Evolutionary conservation across 92 coral and sea anemone species (phyloP).

Genomic region (Porites cylindrica): DNA sequence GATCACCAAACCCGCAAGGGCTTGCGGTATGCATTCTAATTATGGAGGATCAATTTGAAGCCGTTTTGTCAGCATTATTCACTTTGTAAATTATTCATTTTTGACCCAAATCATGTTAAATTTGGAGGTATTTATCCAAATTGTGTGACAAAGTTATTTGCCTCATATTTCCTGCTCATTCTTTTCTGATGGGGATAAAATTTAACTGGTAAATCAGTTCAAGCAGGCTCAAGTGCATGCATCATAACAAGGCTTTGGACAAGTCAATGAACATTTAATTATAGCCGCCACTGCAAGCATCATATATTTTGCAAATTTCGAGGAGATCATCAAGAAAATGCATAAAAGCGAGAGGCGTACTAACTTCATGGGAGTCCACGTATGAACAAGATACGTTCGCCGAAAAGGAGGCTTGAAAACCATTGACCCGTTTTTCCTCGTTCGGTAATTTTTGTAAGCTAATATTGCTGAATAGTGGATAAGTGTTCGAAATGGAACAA

Average conservation of each 20-base stretch:
- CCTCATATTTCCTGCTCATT: neutral
- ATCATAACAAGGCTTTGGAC: too few relatives aligned
- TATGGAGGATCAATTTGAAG: neutral
- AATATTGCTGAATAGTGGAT: neutral
- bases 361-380: neutral
- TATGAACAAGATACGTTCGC: neutral
- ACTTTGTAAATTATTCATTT: constrained; percentile 41
- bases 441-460: neutral
- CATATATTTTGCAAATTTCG: neutral
- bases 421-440: neutral
- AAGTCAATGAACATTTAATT: too few relatives aligned
- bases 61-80: neutral
- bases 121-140: neutral
- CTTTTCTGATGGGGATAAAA: neutral
- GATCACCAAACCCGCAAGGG: neutral
- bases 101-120: neutral
- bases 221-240: too few relatives aligned
- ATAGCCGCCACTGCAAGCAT: neutral
- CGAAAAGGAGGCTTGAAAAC: neutral
- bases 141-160: neutral
- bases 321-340: neutral
- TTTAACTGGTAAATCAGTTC: too few relatives aligned
- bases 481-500: constrained; percentile 16
- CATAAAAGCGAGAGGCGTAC: neutral
- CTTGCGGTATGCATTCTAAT: constrained; percentile 15